A percentile compares a stretch with the other conserved stretches of the same genome.
Conservation (phyloP, 2,888 invertebrate genomes). For the Lasioglossum leucozonium region DNA sequence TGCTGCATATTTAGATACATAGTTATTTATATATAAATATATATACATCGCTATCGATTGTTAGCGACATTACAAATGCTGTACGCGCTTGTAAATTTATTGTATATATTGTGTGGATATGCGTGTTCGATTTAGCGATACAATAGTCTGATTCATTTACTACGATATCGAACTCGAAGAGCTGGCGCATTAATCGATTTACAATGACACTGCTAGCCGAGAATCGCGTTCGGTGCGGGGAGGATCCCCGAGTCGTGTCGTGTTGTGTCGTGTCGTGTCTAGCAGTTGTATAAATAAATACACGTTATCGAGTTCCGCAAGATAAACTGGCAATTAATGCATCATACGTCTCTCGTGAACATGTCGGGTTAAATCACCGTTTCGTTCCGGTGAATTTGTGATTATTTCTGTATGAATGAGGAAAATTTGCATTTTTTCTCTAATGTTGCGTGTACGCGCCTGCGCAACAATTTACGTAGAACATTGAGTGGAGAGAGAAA, state of each 20-base stretch:
- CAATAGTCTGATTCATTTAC: slow-evolving; percentile 52
- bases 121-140: slow-evolving; percentile 32
- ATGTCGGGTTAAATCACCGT: slow-evolving; percentile 28
- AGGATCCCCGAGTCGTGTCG: background rate
- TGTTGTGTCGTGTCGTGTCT: background rate
- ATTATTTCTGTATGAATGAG: slow-evolving; percentile 27
- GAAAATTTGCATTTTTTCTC: slow-evolving; percentile 30
- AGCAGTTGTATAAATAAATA: slow-evolving; percentile 20
- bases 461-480: slow-evolving; percentile 15
- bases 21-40: slow-evolving; percentile 72
- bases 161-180: slow-evolving; percentile 26
- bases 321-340: slow-evolving; percentile 60
- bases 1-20: slow-evolving; percentile 84
- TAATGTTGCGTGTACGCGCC: background rate
- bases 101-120: slow-evolving; percentile 42
- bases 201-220: slow-evolving; percentile 22
- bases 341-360: slow-evolving; percentile 39
- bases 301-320: slow-evolving; percentile 49
- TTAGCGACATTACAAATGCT: slow-evolving; percentile 51
- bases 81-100: slow-evolving; percentile 52
- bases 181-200: slow-evolving; percentile 61
- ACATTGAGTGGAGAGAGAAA: slow-evolving; percentile 16
- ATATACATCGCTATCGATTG: slow-evolving; percentile 58
- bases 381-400: slow-evolving; percentile 42
- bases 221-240: slow-evolving; percentile 2